Percentiles rank a stretch among this genome's conserved stretches.
Evolutionary conservation across 2,113 vertebrate species (phyloP).

Genomic region (Callithrix jacchus): DNA sequence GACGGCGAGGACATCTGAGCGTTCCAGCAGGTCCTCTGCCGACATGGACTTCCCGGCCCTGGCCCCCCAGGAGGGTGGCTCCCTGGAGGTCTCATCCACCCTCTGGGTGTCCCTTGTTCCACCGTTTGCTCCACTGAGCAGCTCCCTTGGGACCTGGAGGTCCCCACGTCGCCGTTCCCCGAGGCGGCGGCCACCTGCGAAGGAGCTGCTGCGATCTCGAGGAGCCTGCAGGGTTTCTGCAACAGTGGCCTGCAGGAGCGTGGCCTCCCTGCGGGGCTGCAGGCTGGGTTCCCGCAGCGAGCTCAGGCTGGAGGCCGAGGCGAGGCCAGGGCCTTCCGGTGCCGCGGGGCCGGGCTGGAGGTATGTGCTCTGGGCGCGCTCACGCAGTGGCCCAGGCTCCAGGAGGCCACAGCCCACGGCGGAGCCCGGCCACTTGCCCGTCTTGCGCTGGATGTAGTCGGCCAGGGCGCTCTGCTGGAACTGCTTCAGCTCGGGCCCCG

Average conservation of each 20-base stretch:
- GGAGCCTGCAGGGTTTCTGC: constrained; percentile 63
- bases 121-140: not conserved
- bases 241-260: constrained; percentile 78
- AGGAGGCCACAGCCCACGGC: not conserved
- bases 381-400: constrained; percentile 68
- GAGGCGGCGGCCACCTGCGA: constrained; percentile 12
- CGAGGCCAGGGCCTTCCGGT: constrained; percentile 84
- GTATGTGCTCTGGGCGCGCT: constrained; percentile 86
- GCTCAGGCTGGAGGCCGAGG: constrained; percentile 88
- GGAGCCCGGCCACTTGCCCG: constrained; percentile 78
- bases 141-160: constrained; percentile 61
- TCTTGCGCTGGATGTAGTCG: constrained; percentile 94
- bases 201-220: constrained; percentile 74
- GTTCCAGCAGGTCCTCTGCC: constrained; percentile 91
- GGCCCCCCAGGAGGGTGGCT: not conserved
- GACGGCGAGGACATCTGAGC: constrained; percentile 71
- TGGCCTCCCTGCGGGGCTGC: constrained; percentile 68
- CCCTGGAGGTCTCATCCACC: constrained; percentile 73
- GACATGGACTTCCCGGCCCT: constrained; percentile 89
- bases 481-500: constrained; percentile 90
- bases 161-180: constrained; percentile 68
- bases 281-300: constrained; percentile 89
- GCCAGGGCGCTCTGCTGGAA: constrained; percentile 93
- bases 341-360: constrained; percentile 74
- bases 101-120: constrained; percentile 45